These are phyloP conservation scores for Enteromius treurensis DNA, from an alignment of 2,797 vertebrate species.

Conservation along the genomic window DNA sequence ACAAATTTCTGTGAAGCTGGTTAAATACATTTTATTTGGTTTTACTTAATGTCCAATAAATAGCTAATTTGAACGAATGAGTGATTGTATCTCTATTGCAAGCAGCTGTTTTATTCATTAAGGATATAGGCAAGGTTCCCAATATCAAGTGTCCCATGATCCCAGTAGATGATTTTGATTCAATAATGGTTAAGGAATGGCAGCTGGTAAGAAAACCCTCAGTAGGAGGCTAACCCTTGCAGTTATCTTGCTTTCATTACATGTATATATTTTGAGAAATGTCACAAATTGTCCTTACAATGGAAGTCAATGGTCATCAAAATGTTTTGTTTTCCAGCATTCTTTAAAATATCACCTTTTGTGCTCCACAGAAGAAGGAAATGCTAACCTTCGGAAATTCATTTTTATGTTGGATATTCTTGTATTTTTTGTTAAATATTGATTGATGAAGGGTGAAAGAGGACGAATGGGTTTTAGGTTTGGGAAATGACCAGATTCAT, in stretches of 20 bases:
- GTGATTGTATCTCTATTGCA: neutral
- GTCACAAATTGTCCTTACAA: neutral
- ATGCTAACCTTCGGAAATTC: neutral
- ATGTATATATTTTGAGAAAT: neutral
- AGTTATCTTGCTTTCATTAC: neutral
- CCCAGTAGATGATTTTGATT: neutral
- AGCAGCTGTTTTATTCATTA: neutral
- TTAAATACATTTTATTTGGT: neutral
- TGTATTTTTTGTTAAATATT: neutral
- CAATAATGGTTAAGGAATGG: neutral
- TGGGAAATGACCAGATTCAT: neutral
- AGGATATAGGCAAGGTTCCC: neutral
- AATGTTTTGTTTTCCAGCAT: neutral
- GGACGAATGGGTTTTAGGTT: neutral
- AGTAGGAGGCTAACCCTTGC: neutral
- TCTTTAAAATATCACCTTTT: conserved; percentile 1
- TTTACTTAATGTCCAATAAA: neutral
- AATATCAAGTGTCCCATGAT: neutral
- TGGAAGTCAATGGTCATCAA: neutral
- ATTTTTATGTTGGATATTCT: neutral
- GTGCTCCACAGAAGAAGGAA: neutral
- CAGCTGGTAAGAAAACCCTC: neutral
- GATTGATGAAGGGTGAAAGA: neutral
- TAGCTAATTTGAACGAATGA: neutral
- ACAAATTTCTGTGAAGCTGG: neutral